These are phyloP conservation scores for Spodoptera picta DNA, from an alignment of 2,888 invertebrate species.

Conservation along the genomic window DNA sequence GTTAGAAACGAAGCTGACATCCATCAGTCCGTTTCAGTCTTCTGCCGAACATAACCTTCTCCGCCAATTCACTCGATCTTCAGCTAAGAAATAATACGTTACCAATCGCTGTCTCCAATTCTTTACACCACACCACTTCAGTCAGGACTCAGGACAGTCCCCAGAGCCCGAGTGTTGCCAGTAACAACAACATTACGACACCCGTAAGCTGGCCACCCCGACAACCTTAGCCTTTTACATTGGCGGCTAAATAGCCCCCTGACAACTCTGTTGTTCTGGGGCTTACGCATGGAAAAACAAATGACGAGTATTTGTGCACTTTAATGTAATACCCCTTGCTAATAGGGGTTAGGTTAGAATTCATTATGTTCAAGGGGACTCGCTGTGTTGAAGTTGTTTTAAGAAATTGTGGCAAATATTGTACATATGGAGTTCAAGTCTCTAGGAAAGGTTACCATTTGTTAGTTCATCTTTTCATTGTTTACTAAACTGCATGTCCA, in stretches of 20 bases:
- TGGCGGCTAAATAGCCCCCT: conserved; percentile 68
- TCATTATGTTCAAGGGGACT: conserved; percentile 11
- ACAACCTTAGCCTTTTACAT: conserved; percentile 56
- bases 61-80: no score
- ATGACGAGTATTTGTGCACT: conserved; percentile 52
- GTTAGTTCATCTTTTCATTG: no score
- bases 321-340: conserved; percentile 47
- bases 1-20: no score
- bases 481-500: no score
- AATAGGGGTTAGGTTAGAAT: conserved; percentile 30
- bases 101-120: conserved; percentile 11
- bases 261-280: conserved; percentile 55
- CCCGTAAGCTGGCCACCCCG: conserved; percentile 40
- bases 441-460: no score
- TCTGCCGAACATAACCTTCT: no score
- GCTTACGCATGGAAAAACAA: conserved; percentile 53
- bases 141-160: conserved; percentile 67
- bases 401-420: no score
- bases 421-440: no score
- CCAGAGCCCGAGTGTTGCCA: conserved; percentile 71
- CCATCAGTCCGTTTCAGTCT: no score
- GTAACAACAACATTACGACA: conserved; percentile 73
- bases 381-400: neutral
- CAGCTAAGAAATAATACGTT: neutral
- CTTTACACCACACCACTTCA: conserved; percentile 50